phyloP scores from a whole-genome alignment of 2,797 vertebrate species.

The Nasua narica region DNA sequence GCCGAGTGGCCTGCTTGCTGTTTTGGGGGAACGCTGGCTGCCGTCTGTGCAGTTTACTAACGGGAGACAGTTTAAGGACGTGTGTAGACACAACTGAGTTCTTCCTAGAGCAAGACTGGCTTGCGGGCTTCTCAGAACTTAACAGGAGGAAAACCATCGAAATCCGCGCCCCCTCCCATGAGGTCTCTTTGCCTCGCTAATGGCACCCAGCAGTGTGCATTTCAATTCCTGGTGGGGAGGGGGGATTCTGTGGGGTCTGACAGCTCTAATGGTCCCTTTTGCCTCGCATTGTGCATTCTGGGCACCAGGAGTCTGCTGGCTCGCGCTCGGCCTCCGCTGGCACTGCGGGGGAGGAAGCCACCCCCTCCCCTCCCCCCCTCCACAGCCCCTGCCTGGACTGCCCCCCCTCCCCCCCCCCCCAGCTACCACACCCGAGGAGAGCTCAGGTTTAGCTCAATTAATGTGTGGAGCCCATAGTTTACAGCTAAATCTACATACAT shows the following conservation, averaged over 20 bases:
- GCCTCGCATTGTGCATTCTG: constrained; percentile 71
- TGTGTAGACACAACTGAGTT: constrained; percentile 58
- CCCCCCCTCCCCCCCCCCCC: constrained; percentile 61
- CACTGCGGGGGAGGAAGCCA: constrained; percentile 71
- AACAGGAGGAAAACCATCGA: background rate
- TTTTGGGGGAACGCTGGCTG: constrained; percentile 18
- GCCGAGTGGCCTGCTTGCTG: background rate
- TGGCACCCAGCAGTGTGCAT: constrained; percentile 69
- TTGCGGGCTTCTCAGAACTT: background rate
- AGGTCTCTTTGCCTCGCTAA: constrained; percentile 76
- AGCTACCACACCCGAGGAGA: constrained; percentile 74
- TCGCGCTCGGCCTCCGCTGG: constrained; percentile 69
- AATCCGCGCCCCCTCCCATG: background rate
- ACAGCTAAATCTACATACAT: constrained; percentile 75
- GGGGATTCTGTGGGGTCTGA: background rate
- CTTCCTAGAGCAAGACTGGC: constrained; percentile 50
- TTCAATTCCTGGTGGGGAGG: constrained; percentile 58
- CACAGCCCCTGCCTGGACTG: background rate
- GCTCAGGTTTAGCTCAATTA: constrained; percentile 82
- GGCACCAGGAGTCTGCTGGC: constrained; percentile 67
- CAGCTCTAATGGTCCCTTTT: background rate
- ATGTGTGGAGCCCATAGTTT: constrained; percentile 75
- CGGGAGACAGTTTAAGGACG: constrained; percentile 61
- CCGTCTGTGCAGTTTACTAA: background rate
- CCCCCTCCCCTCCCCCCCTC: background rate